Base-by-base conservation (phyloP, 2,113 vertebrate species). In the Micronycteris hirsuta region DNA sequence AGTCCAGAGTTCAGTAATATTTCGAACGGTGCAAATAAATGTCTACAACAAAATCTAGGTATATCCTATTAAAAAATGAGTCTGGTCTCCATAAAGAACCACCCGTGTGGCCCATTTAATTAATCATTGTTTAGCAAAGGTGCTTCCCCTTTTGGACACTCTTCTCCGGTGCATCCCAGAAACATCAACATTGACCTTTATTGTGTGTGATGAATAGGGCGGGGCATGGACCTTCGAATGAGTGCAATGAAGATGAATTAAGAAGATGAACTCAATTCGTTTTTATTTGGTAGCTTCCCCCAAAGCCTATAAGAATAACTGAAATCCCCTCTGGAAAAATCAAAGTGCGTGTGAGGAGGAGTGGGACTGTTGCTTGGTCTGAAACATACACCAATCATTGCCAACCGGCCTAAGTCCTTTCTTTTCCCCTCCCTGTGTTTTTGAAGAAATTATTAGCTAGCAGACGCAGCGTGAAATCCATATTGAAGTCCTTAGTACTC, bases 1-100 rank as follows among this genome's bases (percentile, higher is more conserved):
- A 93, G 43, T 87, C 12, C 45, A 89, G 93, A 89, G 41, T 86
- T 96, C 61, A 95, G 73, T 93, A 86, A 83, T 95, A 88, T 61
- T 96, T 90, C 77, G 38, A n/a, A 80, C 31, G 56, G 76, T 65
- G 38, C 45, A 47, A 19, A 43, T 84, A 74, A 58, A 77, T 20
- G 11, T 96, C 74, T 82, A 36, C 38, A 67, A 85, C 71, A 90
- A 89, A 85, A 85, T 17, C 24, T 85, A 77, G 31, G 20, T 61
- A 52, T 84, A 92, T 86, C 31, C 3, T 89, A 17, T 86, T 43
- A 73, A 88, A 90, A 91, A 85, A 52, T 36, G 9, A 15, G 17
- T 65, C 38, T 85, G 38, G 43, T 28, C 12, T 87, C 33, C 24
- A 28, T 54, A 22, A 86, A 67, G 45, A 89, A 91, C 36, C 14